phyloP scores from a whole-genome alignment of 2,888 invertebrate genomes.

The Hipparchia semele region DNA sequence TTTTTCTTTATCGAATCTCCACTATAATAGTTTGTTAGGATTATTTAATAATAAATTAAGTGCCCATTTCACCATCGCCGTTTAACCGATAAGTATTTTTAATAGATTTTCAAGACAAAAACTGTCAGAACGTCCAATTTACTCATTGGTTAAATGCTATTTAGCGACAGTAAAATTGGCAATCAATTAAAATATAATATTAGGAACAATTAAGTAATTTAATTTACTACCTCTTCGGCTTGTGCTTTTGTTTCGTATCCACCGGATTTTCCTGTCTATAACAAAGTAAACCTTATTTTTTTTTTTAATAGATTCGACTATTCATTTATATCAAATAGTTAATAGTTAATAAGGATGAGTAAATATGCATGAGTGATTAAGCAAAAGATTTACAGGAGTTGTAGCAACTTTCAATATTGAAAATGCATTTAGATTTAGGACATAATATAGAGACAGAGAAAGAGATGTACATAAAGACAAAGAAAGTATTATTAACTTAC shows the following conservation, averaged over 20 bases:
- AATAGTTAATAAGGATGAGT: no score
- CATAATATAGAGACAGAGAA: not conserved
- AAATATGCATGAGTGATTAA: no score
- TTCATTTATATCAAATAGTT: no score
- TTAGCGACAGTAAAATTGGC: no score
- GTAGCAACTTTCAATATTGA: not conserved
- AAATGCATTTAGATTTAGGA: not conserved
- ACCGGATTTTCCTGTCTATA: constrained; percentile 59
- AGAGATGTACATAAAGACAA: not conserved
- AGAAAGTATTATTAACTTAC: not conserved
- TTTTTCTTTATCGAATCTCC: constrained; percentile 48
- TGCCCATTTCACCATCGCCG: no score
- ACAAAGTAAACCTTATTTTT: constrained; percentile 33
- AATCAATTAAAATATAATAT: not conserved
- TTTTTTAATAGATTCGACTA: no score
- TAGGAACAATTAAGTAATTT: not conserved
- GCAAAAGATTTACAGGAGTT: no score
- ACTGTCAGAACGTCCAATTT: no score
- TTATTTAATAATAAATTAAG: not conserved
- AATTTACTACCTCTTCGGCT: constrained; percentile 34
- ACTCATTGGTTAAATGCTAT: no score
- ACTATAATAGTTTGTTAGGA: constrained; percentile 43
- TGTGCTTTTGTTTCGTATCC: constrained; percentile 49
- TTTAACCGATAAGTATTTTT: no score
- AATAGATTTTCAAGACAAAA: no score